A percentile compares a stretch with the other conserved stretches of the same genome.
These are phyloP conservation scores for Aplysia californica DNA, from an alignment of 1,140 invertebrate species.

Conservation along the genomic window DNA sequence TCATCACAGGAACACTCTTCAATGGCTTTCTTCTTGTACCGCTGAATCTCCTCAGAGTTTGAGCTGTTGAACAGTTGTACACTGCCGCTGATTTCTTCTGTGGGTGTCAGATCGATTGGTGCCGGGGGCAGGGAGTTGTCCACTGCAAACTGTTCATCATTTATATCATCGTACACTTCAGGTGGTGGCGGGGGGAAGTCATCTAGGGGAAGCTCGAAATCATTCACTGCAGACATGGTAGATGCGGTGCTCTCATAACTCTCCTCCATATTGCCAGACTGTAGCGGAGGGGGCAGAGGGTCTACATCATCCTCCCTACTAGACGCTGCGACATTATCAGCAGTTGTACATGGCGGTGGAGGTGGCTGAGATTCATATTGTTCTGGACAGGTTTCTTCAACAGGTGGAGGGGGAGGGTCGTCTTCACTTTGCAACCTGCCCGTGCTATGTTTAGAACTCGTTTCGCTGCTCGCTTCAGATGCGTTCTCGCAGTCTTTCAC, in stretches of 20 bases:
- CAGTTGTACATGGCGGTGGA: no score
- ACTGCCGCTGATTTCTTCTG: not conserved
- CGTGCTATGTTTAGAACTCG: no score
- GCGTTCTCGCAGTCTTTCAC: no score
- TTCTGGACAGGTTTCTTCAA: no score
- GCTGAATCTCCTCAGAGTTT: constrained; percentile 6
- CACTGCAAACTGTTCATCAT: not conserved
- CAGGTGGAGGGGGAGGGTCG: no score
- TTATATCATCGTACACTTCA: not conserved
- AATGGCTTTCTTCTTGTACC: not conserved
- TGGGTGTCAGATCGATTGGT: not conserved
- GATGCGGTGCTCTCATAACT: not conserved
- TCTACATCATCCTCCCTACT: not conserved
- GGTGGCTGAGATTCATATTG: no score
- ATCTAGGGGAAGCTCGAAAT: not conserved
- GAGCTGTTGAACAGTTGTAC: constrained; percentile 3
- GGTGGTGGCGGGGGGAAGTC: constrained; percentile 18
- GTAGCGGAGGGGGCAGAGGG: not conserved
- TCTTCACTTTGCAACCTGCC: no score
- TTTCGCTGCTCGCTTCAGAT: no score
- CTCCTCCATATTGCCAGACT: not conserved
- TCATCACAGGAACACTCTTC: constrained; percentile 24
- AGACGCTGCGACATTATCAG: no score
- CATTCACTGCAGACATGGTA: not conserved
- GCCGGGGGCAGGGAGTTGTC: constrained; percentile 7